Base-by-base conservation (phyloP, 2,888 invertebrate genomes). In the Himalopsyche anomala region DNA sequence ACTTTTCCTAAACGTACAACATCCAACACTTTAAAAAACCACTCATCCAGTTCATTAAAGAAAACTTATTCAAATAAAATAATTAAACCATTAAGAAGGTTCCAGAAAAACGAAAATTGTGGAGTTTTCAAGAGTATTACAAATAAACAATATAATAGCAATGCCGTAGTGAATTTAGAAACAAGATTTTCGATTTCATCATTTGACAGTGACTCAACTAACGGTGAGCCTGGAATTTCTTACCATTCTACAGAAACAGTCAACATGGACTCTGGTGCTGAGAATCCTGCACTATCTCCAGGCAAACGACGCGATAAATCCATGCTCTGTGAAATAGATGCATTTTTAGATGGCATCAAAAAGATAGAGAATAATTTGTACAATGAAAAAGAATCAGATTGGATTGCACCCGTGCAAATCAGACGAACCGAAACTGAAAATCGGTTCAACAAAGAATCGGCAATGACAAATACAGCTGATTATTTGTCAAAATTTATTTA, bases 291-390 rank as follows among this genome's bases (percentile, higher is more conserved):
- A 89, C 91, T 91, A 1, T 92, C 93, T 80, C 93, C 93, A 11
- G 92, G 91, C 89, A 93, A 93, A 89, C 92, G 91, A 84, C 92
- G 92, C 88, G 93, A 93, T 86, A 92, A 91, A 87, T 89, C 93
- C 11, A 90, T 93, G 56, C 89, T 93, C 0, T 91, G 92, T 89
- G 93, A 93, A 91, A 93, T 93, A 87, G 93, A 93, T 88, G 92
- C 93, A 85, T 93, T 93, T 88, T 82, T 88, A 74, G 84, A 86
- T 36, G 84, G 83, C 80, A 89, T 93, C 15, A 92, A 91, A 54
- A 93, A 92, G 91, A 92, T 93, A 3, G 93, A 93, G 5, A 82
- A 19, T 42, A 56, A 12, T 54, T 28, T 85, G 12, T 45, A 38
- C 28, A 9, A n/a, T 55, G 19, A n/a, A 74, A 84, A 36, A 12